A percentile compares a stretch with the other conserved stretches of the same genome.
Evolutionary conservation across 1,140 invertebrate genomes (phyloP).

Genomic region (Leptinotarsa texana): DNA sequence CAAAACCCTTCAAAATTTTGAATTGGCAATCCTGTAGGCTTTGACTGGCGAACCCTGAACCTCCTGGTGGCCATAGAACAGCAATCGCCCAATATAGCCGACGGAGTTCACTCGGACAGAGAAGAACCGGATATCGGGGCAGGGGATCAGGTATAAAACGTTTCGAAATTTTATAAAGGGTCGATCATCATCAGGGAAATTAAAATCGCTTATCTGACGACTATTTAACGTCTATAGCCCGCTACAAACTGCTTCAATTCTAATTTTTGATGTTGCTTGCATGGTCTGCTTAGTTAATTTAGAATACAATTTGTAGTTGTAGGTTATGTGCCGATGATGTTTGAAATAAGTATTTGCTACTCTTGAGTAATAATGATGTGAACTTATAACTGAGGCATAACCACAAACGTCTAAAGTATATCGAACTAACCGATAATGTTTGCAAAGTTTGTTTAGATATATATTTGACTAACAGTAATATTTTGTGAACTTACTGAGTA

Average conservation of each 20-base stretch:
- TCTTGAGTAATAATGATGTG: constrained; percentile 18
- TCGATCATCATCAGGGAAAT: not conserved
- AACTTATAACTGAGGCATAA: constrained; percentile 15
- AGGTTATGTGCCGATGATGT: constrained; percentile 16
- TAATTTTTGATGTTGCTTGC: too few species aligned
- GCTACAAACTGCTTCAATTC: too few species aligned
- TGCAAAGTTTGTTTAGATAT: too few species aligned
- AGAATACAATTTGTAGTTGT: not conserved
- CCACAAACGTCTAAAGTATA: not conserved
- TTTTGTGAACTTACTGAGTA: too few species aligned
- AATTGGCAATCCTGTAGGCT: constrained; percentile 68
- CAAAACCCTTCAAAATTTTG: constrained; percentile 9
- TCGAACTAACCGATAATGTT: not conserved
- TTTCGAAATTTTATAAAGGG: constrained; percentile 3
- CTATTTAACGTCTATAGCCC: too few species aligned
- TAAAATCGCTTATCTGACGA: not conserved
- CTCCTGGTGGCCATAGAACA: constrained; percentile 96
- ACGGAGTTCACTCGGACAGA: constrained; percentile 90
- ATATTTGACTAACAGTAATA: too few species aligned
- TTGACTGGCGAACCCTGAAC: constrained; percentile 99
- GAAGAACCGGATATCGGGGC: constrained; percentile 95
- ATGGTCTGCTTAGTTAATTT: too few species aligned
- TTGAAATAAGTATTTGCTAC: constrained; percentile 24
- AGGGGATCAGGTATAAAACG: constrained; percentile 92
- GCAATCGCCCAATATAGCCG: constrained; percentile 96